Evolutionary conservation across 2,797 vertebrate genomes (phyloP).

Genomic region (Lemur catta): DNA sequence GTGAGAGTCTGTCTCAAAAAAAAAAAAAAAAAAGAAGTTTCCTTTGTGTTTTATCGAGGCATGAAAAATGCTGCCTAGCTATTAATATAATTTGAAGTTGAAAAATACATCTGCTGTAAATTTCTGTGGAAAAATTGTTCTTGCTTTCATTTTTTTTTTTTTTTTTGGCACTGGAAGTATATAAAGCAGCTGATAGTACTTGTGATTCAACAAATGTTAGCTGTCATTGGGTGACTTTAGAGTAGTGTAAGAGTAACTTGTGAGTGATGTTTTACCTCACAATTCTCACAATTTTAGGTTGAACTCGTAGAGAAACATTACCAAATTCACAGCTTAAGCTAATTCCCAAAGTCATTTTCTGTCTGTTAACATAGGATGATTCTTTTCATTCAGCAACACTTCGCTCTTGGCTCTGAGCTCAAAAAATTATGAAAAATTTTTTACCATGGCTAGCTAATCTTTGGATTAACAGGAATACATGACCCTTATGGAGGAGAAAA

Average conservation of each 20-base stretch:
- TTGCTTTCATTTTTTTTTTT: not conserved
- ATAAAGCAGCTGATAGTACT: not conserved
- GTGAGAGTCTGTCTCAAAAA: too few species aligned
- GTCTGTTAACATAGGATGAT: not conserved
- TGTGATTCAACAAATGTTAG: not conserved
- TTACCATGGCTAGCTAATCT: not conserved
- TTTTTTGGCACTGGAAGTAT: not conserved
- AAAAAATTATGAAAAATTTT: not conserved
- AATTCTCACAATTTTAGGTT: not conserved
- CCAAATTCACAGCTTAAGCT: not conserved
- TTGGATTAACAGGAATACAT: not conserved
- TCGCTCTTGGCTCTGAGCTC: not conserved
- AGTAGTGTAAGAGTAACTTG: not conserved
- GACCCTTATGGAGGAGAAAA: not conserved
- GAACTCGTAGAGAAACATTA: not conserved
- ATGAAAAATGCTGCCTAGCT: not conserved
- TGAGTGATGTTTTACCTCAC: not conserved
- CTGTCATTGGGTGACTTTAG: not conserved
- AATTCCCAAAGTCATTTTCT: not conserved
- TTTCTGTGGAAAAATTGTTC: not conserved
- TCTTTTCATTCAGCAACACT: not conserved
- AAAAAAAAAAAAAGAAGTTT: too few species aligned
- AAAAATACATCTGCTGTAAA: not conserved
- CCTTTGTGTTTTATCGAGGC: not conserved
- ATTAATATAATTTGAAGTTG: not conserved